phyloP scores from a whole-genome alignment of 2,888 invertebrate species.

The Stenodema calcarata region DNA sequence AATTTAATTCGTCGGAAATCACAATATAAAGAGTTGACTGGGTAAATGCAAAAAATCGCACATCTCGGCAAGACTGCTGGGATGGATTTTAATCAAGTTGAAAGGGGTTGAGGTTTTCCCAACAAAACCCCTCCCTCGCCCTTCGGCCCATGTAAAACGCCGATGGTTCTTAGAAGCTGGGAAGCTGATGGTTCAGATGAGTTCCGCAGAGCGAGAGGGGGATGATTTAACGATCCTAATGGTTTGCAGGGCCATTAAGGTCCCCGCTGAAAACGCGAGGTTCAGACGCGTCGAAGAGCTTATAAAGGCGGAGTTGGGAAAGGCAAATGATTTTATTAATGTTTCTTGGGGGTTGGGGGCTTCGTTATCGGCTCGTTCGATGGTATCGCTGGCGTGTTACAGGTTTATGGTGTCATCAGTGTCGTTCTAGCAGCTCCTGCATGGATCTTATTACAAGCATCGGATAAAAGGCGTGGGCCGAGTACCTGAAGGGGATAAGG shows the following conservation, averaged over 20 bases:
- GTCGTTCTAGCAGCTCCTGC: not conserved
- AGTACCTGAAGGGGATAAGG: not conserved
- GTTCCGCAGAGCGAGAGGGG: not conserved
- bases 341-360: not conserved
- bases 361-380: not conserved
- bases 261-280: not conserved
- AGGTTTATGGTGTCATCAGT: not conserved
- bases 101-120: not conserved
- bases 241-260: not conserved
- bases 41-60: not conserved
- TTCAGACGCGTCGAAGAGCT: not conserved
- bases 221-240: conserved; percentile 15
- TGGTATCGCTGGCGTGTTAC: not conserved
- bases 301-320: not conserved
- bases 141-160: not conserved
- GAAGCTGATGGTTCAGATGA: not conserved
- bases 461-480: not conserved
- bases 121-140: not conserved
- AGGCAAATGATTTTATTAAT: not conserved
- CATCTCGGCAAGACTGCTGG: not conserved
- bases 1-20: not conserved
- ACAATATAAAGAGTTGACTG: not conserved
- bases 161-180: not conserved
- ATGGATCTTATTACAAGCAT: not conserved
- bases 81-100: conserved; percentile 19